phyloP scores from a whole-genome alignment of 2,113 vertebrate genomes.

The Corynorhinus townsendii region DNA sequence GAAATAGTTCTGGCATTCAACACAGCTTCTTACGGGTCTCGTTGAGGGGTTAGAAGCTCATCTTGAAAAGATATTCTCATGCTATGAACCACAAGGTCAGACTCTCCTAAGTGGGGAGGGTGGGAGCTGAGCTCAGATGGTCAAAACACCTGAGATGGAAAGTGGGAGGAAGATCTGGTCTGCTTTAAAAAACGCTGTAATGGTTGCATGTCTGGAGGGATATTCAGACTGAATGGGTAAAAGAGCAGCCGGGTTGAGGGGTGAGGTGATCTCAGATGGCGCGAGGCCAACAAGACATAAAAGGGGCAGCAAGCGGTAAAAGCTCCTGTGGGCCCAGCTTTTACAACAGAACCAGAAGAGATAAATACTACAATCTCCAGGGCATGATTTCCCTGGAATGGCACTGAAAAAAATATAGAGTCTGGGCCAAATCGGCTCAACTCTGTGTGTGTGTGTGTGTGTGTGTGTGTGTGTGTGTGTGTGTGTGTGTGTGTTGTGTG shows the following conservation, averaged over 20 bases:
- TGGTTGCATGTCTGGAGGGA: not conserved
- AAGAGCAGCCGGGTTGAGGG: not conserved
- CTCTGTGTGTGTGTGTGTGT: not conserved
- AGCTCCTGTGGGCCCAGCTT: not conserved
- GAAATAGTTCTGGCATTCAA: not conserved
- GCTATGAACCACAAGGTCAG: not conserved
- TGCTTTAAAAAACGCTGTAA: not conserved
- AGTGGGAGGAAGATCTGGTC: not conserved
- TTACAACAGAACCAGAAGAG: not conserved
- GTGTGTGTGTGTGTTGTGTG: not conserved
- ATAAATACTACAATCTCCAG: not conserved
- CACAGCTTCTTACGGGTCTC: not conserved
- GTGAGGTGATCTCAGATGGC: not conserved
- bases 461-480: not conserved
- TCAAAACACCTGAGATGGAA: not conserved
- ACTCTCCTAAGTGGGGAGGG: not conserved
- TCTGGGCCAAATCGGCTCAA: not conserved
- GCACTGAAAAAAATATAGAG: not conserved
- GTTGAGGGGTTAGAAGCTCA: not conserved
- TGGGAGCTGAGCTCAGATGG: not conserved
- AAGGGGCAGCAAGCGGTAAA: not conserved
- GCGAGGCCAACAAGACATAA: not conserved
- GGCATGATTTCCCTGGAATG: not conserved
- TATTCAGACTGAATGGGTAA: not conserved
- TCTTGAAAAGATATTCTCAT: not conserved